A percentile compares a stretch with the other conserved stretches of the same genome.
These are phyloP conservation scores for Pipa parva DNA, from an alignment of 2,113 vertebrate genomes.

Conservation along the genomic window DNA sequence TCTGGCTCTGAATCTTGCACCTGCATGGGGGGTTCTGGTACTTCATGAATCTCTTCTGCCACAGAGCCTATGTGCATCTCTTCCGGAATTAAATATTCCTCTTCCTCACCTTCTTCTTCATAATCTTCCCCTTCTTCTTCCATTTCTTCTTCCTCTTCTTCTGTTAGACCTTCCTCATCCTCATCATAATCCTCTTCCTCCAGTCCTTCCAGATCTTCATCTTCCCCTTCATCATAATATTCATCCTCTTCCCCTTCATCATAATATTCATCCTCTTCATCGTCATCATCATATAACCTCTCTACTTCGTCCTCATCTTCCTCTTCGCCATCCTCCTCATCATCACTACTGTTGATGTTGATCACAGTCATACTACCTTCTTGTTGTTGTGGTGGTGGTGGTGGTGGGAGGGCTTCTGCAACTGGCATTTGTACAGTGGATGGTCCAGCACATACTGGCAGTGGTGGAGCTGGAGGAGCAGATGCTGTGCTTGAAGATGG, in stretches of 20 bases:
- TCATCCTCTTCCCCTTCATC: slow-evolving; percentile 29
- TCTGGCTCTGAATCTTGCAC: slow-evolving; percentile 13
- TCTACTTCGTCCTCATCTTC: slow-evolving; percentile 49
- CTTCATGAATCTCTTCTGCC: slow-evolving; percentile 10
- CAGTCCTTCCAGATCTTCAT: slow-evolving; percentile 46
- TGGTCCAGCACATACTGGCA: slow-evolving; percentile 23
- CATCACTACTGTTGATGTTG: slow-evolving; percentile 85
- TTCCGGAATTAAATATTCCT: slow-evolving; percentile 44
- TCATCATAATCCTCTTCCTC: slow-evolving; percentile 71
- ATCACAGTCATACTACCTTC: slow-evolving; percentile 76
- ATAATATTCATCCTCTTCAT: slow-evolving; percentile 17
- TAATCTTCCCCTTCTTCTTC: slow-evolving; percentile 72
- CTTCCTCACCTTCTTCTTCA: slow-evolving; percentile 61
- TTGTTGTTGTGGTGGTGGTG: slow-evolving; percentile 13
- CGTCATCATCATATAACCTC: slow-evolving; percentile 38
- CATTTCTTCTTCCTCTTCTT: slow-evolving; percentile 65
- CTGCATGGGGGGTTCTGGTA: slow-evolving; percentile 39
- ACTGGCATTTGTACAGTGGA: slow-evolving; percentile 44
- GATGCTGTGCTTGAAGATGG: slow-evolving; percentile 16
- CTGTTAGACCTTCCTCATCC: slow-evolving; percentile 69
- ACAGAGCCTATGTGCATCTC: slow-evolving; percentile 46
- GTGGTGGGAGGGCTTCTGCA: slow-evolving; percentile 42
- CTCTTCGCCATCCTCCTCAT: slow-evolving; percentile 71
- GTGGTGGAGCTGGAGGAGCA: slow-evolving; percentile 20
- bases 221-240: slow-evolving; percentile 49